These are phyloP conservation scores for Calidris pugnax DNA, from an alignment of 2,113 vertebrate species.

Conservation along the genomic window DNA sequence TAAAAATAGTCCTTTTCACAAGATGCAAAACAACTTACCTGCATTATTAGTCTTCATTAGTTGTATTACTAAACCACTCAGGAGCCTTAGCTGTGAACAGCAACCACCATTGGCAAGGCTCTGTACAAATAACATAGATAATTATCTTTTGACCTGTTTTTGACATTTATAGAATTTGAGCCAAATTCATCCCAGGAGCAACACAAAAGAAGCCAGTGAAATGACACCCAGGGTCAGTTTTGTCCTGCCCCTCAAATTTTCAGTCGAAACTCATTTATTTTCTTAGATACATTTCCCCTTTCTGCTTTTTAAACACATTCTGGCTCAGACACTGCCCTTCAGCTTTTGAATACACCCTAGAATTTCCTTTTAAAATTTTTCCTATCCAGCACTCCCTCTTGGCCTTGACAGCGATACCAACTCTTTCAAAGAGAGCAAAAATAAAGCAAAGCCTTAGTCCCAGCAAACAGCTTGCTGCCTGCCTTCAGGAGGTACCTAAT, in stretches of 20 bases:
- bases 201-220: background rate
- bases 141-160: background rate
- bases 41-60: slow-evolving; percentile 23
- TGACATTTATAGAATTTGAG: slow-evolving; percentile 2
- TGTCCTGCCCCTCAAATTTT: background rate
- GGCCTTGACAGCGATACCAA: background rate
- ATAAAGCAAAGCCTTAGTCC: background rate
- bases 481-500: background rate
- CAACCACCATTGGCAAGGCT: background rate
- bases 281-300: background rate
- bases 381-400: background rate
- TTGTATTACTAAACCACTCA: background rate
- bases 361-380: background rate
- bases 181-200: background rate
- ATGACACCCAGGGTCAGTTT: background rate
- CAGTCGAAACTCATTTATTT: background rate
- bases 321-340: background rate
- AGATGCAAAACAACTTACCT: slow-evolving; percentile 25
- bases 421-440: background rate
- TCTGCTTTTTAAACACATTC: background rate
- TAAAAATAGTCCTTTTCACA: slow-evolving; percentile 1
- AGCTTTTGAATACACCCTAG: background rate
- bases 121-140: background rate
- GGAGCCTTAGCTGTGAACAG: background rate
- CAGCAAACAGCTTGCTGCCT: background rate